These are phyloP conservation scores for Acanthornis magna DNA, from an alignment of 2,797 vertebrate genomes.

Conservation along the genomic window DNA sequence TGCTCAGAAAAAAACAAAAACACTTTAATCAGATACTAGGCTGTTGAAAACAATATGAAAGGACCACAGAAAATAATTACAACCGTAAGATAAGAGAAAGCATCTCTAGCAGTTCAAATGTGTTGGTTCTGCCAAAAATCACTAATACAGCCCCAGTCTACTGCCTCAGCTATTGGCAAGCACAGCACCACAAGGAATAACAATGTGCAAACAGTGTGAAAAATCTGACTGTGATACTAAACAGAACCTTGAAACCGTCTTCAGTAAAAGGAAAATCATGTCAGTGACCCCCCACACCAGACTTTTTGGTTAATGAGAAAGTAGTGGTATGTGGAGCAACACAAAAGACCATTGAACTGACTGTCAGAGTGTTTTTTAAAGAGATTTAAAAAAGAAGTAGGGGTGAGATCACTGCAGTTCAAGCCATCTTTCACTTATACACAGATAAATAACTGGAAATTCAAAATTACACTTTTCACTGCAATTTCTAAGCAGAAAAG, in stretches of 20 bases:
- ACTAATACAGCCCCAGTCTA: neutral
- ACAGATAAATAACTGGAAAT: neutral
- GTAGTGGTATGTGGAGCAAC: neutral
- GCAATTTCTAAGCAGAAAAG: neutral
- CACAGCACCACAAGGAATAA: neutral
- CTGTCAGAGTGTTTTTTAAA: conserved; percentile 6
- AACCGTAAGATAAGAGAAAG: neutral
- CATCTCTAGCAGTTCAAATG: neutral
- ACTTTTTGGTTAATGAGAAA: conserved; percentile 24
- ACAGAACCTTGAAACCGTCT: neutral
- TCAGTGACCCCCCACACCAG: neutral
- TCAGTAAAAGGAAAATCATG: neutral
- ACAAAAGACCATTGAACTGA: neutral
- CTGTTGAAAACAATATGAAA: neutral
- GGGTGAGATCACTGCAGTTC: neutral
- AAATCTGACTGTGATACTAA: neutral
- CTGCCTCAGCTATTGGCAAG: neutral
- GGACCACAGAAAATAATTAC: neutral
- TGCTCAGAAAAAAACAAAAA: neutral
- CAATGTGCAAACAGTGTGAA: neutral
- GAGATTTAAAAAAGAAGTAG: neutral
- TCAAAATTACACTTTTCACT: neutral
- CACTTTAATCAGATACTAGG: neutral
- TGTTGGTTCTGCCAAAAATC: neutral
- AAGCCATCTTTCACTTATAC: neutral